Evolutionary conservation across 2,113 vertebrate species (phyloP).

Genomic region (Diglossa brunneiventris): DNA sequence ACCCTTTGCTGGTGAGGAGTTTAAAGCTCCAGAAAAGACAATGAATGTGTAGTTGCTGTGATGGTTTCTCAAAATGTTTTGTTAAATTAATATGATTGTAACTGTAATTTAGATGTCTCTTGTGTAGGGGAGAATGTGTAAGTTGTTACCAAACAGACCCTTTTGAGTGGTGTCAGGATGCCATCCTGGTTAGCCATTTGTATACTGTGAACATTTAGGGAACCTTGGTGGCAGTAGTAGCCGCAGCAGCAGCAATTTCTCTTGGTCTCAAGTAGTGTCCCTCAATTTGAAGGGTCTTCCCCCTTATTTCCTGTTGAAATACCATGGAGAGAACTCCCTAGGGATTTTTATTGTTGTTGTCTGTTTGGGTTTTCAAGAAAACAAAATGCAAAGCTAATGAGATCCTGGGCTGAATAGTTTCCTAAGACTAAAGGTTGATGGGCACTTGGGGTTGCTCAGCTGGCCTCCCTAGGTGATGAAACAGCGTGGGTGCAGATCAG

Average conservation of each 20-base stretch:
- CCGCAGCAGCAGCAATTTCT: constrained; percentile 42
- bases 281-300: not conserved
- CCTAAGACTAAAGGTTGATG: constrained; percentile 9
- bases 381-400: constrained; percentile 2
- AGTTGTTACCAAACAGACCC: constrained; percentile 43
- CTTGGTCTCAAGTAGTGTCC: not conserved
- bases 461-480: not conserved
- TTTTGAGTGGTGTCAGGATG: constrained; percentile 44
- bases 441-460: not conserved
- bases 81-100: constrained; percentile 63
- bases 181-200: not conserved
- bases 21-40: constrained; percentile 69
- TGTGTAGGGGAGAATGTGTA: constrained; percentile 56
- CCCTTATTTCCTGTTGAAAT: constrained; percentile 48
- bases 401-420: not conserved
- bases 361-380: not conserved
- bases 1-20: constrained; percentile 44
- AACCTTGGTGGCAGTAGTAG: constrained; percentile 20
- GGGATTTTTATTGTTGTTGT: not conserved
- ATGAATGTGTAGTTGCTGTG: constrained; percentile 78
- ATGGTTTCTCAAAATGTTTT: constrained; percentile 63
- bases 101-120: constrained; percentile 69
- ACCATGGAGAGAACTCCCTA: constrained; percentile 5
- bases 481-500: not conserved
- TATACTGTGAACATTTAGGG: constrained; percentile 37